phyloP scores from a whole-genome alignment of 1,140 invertebrate genomes.

The Meloidogyne floridensis region DNA sequence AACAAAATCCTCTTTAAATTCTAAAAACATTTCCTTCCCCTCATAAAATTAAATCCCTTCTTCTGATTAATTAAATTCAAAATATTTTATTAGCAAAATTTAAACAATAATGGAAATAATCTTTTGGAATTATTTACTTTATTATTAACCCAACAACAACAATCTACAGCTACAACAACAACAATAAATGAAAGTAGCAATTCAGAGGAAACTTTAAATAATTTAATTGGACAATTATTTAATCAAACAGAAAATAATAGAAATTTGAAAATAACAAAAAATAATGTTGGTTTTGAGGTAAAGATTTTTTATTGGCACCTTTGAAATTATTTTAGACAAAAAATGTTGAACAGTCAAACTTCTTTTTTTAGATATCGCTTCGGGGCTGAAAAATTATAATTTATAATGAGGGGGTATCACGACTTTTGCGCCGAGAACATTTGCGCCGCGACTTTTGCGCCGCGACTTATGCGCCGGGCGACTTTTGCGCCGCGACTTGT shows the following conservation, averaged over 20 bases:
- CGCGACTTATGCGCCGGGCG: no score
- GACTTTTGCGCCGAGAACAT: no score
- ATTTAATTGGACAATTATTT: conserved; percentile 10
- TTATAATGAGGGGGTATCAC: no score
- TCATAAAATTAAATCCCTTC: no score
- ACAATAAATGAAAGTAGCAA: not conserved
- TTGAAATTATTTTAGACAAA: no score
- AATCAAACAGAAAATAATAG: conserved; percentile 3
- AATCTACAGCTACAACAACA: not conserved
- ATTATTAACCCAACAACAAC: conserved; percentile 1
- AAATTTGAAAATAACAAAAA: not conserved
- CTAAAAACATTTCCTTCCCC: no score
- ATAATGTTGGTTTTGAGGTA: not conserved
- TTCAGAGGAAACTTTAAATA: not conserved
- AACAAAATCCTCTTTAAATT: no score
- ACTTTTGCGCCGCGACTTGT: no score
- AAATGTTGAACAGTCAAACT: no score
- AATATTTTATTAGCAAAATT: not conserved
- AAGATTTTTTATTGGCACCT: not conserved
- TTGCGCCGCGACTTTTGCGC: no score
- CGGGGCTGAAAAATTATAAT: no score
- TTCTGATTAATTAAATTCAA: not conserved
- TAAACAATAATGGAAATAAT: not conserved
- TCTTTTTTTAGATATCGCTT: not conserved
- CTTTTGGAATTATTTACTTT: conserved; percentile 6